Evolutionary conservation across 2,888 invertebrate species (phyloP), one percentile per base, ranked within the genome.

Genomic region (Acanthosepion esculentum): DNA sequence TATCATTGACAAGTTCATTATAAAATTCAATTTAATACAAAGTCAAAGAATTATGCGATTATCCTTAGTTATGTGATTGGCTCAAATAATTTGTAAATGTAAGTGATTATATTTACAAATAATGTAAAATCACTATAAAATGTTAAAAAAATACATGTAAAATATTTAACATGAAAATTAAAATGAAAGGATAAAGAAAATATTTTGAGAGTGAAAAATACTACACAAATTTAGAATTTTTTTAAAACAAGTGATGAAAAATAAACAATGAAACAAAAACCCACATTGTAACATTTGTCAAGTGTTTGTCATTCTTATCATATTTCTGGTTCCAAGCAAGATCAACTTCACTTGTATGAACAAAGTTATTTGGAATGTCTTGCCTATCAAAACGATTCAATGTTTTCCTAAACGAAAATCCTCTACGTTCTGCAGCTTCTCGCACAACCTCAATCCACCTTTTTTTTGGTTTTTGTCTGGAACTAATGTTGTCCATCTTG

Each of bases 341-440:
- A 93, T 93, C 93, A 93, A 93, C 93, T 53, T 93, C 93, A 33
- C 78, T 78, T n/a, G 78, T 78, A 12, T 78, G n/a, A 33, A 78
- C 78, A 78, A n/a, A 78, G 48, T 48, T 93, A 29, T 26, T 93
- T 29, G 50, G 53, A 23, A 93, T n/a, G 26, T 93, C 53, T 15
- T 93, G 50, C 50, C 26, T 18, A 93, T 93, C 93, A 29, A 93
- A 50, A 93, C 53, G 93, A 10, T 50, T 48, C 18, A 48, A 48
- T 29, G 93, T 26, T n/a, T 93, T 93, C 20, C 93, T 93, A 15
- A 93, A 53, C 6, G 93, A 48, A 93, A 93, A n/a, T 48, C 93
- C 93, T 48, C 26, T 29, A 93, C 93, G 93, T 53, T 93, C 93
- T 48, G 93, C 93, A 93, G 50, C 93, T n/a, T 93, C 53, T 33